These are phyloP conservation scores for Tyto alba DNA, from an alignment of 2,113 vertebrate species.

Conservation along the genomic window DNA sequence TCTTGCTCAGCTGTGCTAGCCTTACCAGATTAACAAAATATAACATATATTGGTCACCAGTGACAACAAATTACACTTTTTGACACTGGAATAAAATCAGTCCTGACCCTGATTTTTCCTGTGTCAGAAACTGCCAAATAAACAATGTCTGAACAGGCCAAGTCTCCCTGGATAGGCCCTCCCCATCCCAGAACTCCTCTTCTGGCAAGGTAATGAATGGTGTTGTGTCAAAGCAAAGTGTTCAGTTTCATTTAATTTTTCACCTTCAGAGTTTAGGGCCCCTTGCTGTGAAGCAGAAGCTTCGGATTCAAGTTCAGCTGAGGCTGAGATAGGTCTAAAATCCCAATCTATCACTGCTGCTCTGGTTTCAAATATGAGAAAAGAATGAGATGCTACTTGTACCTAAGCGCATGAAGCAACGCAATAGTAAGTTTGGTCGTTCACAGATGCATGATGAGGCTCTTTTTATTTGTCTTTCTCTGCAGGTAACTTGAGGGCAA, in stretches of 20 bases:
- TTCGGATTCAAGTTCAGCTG: neutral
- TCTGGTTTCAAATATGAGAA: neutral
- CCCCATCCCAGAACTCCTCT: neutral
- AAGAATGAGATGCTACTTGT: neutral
- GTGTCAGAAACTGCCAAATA: neutral
- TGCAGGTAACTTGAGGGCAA: neutral
- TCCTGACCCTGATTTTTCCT: neutral
- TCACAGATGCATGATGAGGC: fast-evolving
- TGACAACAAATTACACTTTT: neutral
- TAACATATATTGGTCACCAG: neutral
- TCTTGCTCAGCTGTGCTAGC: neutral
- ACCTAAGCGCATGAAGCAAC: neutral
- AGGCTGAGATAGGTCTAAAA: neutral
- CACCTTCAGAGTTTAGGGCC: neutral
- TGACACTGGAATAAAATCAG: neutral
- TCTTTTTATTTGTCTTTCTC: neutral
- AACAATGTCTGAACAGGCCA: neutral
- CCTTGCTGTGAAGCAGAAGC: neutral
- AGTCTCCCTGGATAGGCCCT: neutral
- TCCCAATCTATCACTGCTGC: neutral
- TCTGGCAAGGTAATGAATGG: neutral
- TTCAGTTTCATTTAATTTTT: neutral
- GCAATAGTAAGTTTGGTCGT: neutral
- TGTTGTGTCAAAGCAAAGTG: neutral
- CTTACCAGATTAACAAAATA: neutral